These are phyloP conservation scores for Tachuris rubrigastra DNA, from an alignment of 2,113 vertebrate genomes.

Conservation along the genomic window DNA sequence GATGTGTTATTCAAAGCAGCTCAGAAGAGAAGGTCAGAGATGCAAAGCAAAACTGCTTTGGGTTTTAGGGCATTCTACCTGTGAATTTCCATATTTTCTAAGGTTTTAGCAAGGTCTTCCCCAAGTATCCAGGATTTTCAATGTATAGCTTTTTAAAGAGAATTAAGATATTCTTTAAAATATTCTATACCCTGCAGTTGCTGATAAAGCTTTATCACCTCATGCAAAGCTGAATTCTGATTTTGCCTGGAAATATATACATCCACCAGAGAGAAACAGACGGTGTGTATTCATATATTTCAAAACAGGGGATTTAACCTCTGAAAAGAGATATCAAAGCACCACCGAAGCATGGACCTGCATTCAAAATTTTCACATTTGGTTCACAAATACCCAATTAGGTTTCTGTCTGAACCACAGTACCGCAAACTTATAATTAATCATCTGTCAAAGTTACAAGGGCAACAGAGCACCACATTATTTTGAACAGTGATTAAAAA, in stretches of 20 bases:
- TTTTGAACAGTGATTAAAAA: not conserved
- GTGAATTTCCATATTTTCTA: not conserved
- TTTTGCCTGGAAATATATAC: constrained; percentile 2
- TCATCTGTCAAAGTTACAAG: constrained; percentile 59
- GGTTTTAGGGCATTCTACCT: not conserved
- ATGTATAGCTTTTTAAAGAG: not conserved
- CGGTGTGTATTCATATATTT: not conserved
- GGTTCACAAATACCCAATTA: constrained; percentile 69
- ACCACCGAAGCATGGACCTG: not conserved
- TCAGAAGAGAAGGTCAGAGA: not conserved
- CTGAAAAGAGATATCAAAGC: constrained; percentile 67
- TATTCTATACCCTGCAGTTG: not conserved
- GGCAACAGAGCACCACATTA: not conserved
- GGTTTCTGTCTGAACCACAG: constrained; percentile 36
- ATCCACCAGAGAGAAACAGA: constrained; percentile 18
- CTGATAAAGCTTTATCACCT: constrained; percentile 9
- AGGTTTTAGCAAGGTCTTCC: not conserved
- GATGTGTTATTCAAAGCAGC: not conserved
- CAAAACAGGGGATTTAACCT: constrained; percentile 47
- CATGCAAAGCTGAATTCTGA: not conserved
- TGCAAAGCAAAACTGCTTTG: not conserved
- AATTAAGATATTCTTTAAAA: not conserved
- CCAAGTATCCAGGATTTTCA: not conserved
- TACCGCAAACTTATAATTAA: constrained; percentile 67
- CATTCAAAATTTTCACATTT: constrained; percentile 49